Conservation (phyloP, 2,797 vertebrate genomes). For the Sylvia borin region DNA sequence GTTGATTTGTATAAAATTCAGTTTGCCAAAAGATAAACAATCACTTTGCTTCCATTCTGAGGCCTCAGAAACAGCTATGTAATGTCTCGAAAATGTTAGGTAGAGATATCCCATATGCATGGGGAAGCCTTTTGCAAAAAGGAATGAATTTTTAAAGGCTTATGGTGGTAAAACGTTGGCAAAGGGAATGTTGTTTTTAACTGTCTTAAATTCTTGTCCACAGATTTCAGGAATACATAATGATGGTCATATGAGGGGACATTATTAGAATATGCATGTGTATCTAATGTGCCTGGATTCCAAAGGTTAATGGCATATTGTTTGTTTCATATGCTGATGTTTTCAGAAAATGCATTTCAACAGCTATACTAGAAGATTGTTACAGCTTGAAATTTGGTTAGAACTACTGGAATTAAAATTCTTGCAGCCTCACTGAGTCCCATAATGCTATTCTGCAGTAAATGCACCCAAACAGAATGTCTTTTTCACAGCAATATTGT, state of each 20-base stretch:
- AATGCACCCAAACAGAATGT: background rate
- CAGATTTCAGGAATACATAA: background rate
- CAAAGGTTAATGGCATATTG: background rate
- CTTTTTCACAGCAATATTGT: background rate
- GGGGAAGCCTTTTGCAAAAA: background rate
- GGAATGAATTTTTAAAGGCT: background rate
- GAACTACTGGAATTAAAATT: background rate
- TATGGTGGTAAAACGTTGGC: background rate
- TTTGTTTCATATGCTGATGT: background rate
- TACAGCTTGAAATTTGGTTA: background rate
- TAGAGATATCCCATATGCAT: background rate
- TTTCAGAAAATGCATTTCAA: background rate
- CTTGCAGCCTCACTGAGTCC: background rate
- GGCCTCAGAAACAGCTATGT: background rate
- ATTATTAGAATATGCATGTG: background rate
- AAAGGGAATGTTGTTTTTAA: background rate
- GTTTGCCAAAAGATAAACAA: background rate
- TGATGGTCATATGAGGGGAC: background rate
- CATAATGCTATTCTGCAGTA: background rate
- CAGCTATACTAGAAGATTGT: background rate
- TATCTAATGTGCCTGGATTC: background rate
- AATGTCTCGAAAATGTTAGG: background rate
- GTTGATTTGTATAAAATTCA: background rate
- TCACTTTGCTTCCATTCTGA: background rate
- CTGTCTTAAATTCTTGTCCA: background rate